Evolutionary conservation across 2,113 vertebrate species (phyloP).

Genomic region (Bos indicus): DNA sequence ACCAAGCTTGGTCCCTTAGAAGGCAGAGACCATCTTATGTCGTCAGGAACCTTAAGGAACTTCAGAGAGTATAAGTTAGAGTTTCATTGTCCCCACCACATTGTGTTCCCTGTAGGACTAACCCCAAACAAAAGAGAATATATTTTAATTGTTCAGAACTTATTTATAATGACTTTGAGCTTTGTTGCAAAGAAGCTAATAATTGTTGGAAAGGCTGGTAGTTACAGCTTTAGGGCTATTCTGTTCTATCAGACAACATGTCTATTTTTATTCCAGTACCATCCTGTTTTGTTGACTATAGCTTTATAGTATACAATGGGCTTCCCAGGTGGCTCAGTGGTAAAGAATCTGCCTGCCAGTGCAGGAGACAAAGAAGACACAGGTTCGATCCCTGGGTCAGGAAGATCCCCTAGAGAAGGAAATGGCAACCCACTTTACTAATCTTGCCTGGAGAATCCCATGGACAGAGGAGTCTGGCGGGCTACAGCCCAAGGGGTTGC

Average conservation of each 20-base stretch:
- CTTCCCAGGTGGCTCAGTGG: neutral
- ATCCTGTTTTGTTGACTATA: neutral
- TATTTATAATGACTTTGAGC: neutral
- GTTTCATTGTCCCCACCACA: neutral
- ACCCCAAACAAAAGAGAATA: neutral
- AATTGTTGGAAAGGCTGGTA: neutral
- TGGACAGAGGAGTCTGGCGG: neutral
- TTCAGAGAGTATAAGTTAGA: neutral
- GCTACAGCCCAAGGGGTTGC: neutral
- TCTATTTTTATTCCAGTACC: neutral
- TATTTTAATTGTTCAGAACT: conserved; percentile 4
- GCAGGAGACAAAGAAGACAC: neutral
- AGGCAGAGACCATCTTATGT: neutral
- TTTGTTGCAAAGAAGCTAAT: neutral
- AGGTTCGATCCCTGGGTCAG: neutral
- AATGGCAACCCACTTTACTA: neutral
- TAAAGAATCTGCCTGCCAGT: neutral
- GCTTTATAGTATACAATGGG: neutral
- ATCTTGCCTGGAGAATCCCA: neutral
- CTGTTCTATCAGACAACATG: neutral
- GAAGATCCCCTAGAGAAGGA: neutral
- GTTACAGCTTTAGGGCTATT: neutral
- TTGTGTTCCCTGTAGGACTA: neutral
- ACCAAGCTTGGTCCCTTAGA: neutral
- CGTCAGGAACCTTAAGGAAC: neutral